Base-by-base conservation (phyloP, 2,797 vertebrate species). In the Stomatorhinus walkeri region DNA sequence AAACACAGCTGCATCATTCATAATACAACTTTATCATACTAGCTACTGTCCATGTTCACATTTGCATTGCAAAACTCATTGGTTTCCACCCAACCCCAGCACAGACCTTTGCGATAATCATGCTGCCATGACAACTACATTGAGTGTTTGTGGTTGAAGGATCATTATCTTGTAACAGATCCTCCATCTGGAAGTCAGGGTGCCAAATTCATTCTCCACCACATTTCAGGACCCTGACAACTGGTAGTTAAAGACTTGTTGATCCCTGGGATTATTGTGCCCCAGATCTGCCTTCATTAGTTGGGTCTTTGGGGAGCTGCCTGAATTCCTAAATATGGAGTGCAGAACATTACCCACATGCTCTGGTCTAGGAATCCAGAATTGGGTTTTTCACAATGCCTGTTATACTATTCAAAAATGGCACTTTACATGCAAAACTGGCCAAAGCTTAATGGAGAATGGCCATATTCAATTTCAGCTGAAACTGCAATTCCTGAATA, bases 81-180 rank as follows among this genome's bases (percentile, higher is more conserved):
- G 81, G 81, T 48, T 49, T 49, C 49, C 46, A 49, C 81, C 46
- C 19, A 84, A 84, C 46, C 22, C 40, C 46, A 49, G 40, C n/a
- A 84, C 24, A 51, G 81, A 51, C 43, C 81, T 84, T 84, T 51
- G 81, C 46, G 12, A 84, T 48, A 84, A 48, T 51, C 43, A 24
- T 84, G 81, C n/a, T 84, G 81, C 46, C 81, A 84, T 84, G 81
- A 84, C 81, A 84, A 84, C 81, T 28, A 28, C 81, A 51, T 51
- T 51, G 48, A 84, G 36, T 48, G 81, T 84, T 84, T 84, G 81
- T 84, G 81, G 81, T 84, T 84, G 81, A 84, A 51, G 48, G 43
- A 51, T 84, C 81, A 84, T 84, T 84, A 84, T 84, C 81, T 84
- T 22, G 81, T 84, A 84, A 49, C 81, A 84, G 81, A 84, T 84